Evolutionary conservation across 2,113 vertebrate species (phyloP).

Genomic region (Alexandromys fortis): DNA sequence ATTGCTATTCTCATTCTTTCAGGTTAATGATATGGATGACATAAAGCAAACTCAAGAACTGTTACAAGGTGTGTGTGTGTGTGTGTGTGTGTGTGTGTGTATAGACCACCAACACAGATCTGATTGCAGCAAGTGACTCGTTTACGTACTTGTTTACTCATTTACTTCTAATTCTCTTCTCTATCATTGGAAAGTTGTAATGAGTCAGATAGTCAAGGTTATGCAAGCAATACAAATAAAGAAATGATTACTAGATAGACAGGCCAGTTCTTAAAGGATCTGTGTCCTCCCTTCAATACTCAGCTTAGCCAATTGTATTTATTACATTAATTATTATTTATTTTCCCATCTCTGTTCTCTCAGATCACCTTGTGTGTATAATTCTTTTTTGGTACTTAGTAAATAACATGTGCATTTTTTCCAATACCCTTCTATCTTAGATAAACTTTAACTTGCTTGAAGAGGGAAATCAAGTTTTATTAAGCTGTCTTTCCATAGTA

Average conservation of each 20-base stretch:
- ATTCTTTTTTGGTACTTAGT: neutral
- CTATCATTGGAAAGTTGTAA: neutral
- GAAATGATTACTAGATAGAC: neutral
- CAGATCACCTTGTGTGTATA: rapidly evolving
- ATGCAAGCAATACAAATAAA: neutral
- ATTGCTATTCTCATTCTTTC: neutral
- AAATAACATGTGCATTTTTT: neutral
- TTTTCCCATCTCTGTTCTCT: neutral
- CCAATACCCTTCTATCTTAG: neutral
- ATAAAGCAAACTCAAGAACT: neutral
- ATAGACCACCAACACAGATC: neutral
- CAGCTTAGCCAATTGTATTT: neutral
- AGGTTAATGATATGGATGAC: neutral
- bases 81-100: neutral
- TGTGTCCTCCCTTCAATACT: neutral
- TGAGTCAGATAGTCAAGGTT: neutral
- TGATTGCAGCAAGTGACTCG: neutral
- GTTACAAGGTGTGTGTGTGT: neutral
- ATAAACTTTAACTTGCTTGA: neutral
- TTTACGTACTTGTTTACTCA: neutral
- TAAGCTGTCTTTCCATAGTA: neutral
- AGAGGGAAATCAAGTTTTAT: neutral
- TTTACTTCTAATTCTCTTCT: neutral
- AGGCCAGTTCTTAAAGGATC: neutral
- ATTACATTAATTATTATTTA: neutral